Percentiles rank a stretch among this genome's conserved stretches.
Conservation (phyloP, 2,113 vertebrate genomes). For the Chaetops frenatus region DNA sequence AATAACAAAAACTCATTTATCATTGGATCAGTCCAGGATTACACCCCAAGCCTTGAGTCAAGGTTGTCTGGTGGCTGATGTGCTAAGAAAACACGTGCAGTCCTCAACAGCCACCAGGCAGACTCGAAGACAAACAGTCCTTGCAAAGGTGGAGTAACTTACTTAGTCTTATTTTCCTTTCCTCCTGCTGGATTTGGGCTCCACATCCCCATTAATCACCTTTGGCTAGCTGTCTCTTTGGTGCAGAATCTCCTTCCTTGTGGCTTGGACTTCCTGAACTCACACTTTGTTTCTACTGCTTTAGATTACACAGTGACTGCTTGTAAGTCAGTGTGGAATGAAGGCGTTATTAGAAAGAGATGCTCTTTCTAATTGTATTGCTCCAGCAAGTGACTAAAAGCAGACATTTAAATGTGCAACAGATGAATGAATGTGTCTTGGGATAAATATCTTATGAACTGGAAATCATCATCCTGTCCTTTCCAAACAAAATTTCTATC, state of each 20-base stretch:
- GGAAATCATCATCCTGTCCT: conserved; percentile 44
- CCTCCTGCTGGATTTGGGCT: background rate
- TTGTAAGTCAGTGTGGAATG: conserved; percentile 14
- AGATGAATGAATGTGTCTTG: conserved; percentile 57
- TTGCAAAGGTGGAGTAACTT: background rate
- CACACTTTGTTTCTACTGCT: conserved; percentile 45
- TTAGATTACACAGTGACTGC: conserved; percentile 33
- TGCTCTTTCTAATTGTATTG: conserved; percentile 9
- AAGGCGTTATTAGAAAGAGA: conserved; percentile 50
- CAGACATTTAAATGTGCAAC: conserved; percentile 45
- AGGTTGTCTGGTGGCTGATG: background rate
- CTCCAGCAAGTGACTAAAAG: conserved; percentile 45
- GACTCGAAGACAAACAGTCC: background rate
- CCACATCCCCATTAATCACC: background rate
- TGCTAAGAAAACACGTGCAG: background rate
- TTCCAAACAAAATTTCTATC: conserved; percentile 49
- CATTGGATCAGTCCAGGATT: background rate
- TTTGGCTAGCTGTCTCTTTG: background rate
- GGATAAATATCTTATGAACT: conserved; percentile 51
- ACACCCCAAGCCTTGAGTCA: background rate
- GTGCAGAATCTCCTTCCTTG: background rate
- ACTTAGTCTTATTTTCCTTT: background rate
- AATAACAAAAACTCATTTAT: background rate
- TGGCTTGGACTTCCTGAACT: conserved; percentile 18
- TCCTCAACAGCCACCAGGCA: background rate